A percentile compares a stretch with the other conserved stretches of the same genome.
Evolutionary conservation across 2,797 vertebrate genomes (phyloP).

Genomic region (Thaleichthys pacificus): DNA sequence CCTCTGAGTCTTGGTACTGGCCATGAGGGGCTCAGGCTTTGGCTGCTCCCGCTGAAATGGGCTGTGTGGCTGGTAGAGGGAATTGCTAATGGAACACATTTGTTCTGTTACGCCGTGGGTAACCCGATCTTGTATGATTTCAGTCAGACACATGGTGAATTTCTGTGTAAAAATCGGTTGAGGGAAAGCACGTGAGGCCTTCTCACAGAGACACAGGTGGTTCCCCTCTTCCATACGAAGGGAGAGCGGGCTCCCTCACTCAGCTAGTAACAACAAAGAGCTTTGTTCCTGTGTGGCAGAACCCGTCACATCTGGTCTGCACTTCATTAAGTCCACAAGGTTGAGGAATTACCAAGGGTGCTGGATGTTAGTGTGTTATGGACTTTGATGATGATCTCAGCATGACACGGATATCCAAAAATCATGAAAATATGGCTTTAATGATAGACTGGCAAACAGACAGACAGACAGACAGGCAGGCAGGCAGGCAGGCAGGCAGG

Average conservation of each 20-base stretch:
- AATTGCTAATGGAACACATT: slow-evolving; percentile 39
- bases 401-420: slow-evolving; percentile 16
- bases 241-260: slow-evolving; percentile 35
- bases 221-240: slow-evolving; percentile 39
- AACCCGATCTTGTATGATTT: slow-evolving; percentile 37
- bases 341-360: slow-evolving; percentile 10
- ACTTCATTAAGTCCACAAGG: slow-evolving; percentile 7
- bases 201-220: slow-evolving; percentile 51
- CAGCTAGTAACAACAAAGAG: slow-evolving; percentile 49
- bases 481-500: background rate
- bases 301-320: slow-evolving; percentile 31
- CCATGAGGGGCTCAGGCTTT: background rate
- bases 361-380: background rate
- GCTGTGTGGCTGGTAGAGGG: slow-evolving; percentile 10
- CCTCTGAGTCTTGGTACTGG: slow-evolving; percentile 5
- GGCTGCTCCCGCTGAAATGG: background rate
- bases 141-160: slow-evolving; percentile 15
- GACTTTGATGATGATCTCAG: slow-evolving; percentile 18
- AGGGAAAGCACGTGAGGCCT: slow-evolving; percentile 35
- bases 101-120: slow-evolving; percentile 17
- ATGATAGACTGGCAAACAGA: background rate
- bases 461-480: background rate
- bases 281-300: slow-evolving; percentile 39
- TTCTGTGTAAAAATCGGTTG: slow-evolving; percentile 28
- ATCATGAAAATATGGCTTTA: background rate